Evolutionary conservation across 2,113 vertebrate genomes (phyloP), one percentile per base, ranked within the genome.

Genomic region (Corythoichthys intestinalis): DNA sequence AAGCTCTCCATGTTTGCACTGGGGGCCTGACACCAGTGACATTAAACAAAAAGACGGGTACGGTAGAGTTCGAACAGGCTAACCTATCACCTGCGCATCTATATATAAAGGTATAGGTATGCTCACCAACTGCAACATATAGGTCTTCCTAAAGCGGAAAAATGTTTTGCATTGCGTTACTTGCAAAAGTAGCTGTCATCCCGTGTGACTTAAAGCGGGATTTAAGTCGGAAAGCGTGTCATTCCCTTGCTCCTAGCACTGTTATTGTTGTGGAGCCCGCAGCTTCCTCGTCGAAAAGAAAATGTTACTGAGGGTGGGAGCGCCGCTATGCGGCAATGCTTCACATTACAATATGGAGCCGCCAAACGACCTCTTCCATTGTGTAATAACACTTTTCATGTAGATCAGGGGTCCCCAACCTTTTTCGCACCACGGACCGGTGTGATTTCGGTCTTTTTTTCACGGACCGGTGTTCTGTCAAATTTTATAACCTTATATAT

Each of bases 1-100:
- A 90, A 69, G 50, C 89, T 88, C 86, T 90, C 89, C 89, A 90
- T 90, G 79, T 69, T 65, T 75, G 80, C 71, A 49, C 71, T 68
- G 48, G 77, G 65, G 6, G 4, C 52, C 59, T 61, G 68, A 71
- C 34, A 14, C 60, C 77, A 61, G 72, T 48, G 71, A 76, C 77
- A 85, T 79, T 5, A 77, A 82, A 77, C 34, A 60, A 15, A 48
- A 14, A 15, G 35, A 9, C 11, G 66, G 3, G 11, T 9, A 69
- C 49, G 34, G 2, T 2, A 58, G 34, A 58, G 12, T 58, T 58
- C 11, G 13, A 49, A 63, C 77, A 61, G 44, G 76, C 80, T 80
- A 78, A 62, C 60, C 13, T 37, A 17, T 3, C 41, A 56, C 52
- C 49, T 62, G 48, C 47, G 50, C 58, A 67, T 74, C 74, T 60